These are phyloP conservation scores for Atethmia centrago DNA, from an alignment of 2,888 invertebrate species.

Conservation along the genomic window DNA sequence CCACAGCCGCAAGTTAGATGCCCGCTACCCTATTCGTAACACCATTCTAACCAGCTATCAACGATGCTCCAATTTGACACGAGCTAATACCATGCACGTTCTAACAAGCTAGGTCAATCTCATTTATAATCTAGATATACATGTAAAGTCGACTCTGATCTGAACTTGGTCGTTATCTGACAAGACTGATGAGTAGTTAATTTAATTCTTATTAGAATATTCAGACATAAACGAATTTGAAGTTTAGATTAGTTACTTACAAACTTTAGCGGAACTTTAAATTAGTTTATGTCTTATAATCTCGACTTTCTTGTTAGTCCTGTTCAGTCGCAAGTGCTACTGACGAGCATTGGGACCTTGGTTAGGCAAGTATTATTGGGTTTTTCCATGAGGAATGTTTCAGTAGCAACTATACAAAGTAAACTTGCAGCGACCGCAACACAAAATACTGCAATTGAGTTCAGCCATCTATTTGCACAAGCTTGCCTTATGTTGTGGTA, in stretches of 20 bases:
- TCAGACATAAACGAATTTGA: not conserved
- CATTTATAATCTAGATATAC: conserved; percentile 6
- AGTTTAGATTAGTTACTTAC: too few relatives aligned
- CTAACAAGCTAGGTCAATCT: conserved; percentile 28
- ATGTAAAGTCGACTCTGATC: not conserved
- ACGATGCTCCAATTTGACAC: not conserved
- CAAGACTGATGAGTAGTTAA: not conserved
- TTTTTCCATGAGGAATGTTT: not conserved
- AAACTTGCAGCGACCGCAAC: not conserved
- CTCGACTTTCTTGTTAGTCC: not conserved
- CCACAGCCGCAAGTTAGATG: too few relatives aligned
- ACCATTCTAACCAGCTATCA: not conserved
- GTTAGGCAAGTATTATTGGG: not conserved
- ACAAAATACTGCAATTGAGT: not conserved
- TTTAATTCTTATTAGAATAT: not conserved
- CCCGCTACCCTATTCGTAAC: too few relatives aligned
- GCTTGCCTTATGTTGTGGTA: not conserved
- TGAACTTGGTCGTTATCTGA: not conserved
- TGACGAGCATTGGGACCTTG: not conserved
- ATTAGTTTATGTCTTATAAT: not conserved
- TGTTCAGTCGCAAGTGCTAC: not conserved
- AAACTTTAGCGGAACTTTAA: not conserved
- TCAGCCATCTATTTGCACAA: not conserved
- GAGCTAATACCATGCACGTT: not conserved
- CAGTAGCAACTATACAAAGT: not conserved